Conservation (phyloP, 1,140 invertebrate species). For the Cepaea nemoralis region DNA sequence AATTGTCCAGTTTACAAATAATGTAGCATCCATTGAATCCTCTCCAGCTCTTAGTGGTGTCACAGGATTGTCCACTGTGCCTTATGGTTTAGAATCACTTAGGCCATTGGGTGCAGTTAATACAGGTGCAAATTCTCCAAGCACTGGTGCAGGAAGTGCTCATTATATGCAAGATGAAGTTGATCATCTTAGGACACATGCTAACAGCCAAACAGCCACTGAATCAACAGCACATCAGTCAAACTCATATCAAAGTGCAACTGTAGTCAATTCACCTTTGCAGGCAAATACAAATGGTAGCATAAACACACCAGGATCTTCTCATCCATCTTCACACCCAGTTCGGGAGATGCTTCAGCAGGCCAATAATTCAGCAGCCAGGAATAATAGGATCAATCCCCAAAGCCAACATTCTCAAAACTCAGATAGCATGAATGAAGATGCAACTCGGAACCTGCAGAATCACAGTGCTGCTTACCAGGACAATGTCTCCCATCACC, state of each 20-base stretch:
- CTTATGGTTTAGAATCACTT: not conserved
- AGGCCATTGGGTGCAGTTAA: not conserved
- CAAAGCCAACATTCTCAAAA: not conserved
- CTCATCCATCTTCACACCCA: not conserved
- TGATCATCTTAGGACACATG: not conserved
- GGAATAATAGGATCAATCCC: not conserved
- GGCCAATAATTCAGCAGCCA: not conserved
- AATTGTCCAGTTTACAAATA: not conserved
- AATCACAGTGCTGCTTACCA: not conserved
- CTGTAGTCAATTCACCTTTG: not conserved
- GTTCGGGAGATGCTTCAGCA: not conserved
- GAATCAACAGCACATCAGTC: not conserved
- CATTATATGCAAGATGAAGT: not conserved
- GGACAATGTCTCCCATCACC: not conserved
- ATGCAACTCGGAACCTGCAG: not conserved
- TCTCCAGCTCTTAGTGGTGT: not conserved
- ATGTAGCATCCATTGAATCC: not conserved
- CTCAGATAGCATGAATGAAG: not conserved
- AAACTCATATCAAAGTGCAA: not conserved
- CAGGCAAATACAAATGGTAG: not conserved
- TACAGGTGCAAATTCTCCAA: not conserved
- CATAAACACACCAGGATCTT: not conserved
- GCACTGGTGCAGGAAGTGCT: not conserved
- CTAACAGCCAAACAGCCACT: not conserved
- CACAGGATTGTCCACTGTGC: not conserved